Conservation (phyloP, 1,140 invertebrate genomes). For the Grapholita molesta region DNA sequence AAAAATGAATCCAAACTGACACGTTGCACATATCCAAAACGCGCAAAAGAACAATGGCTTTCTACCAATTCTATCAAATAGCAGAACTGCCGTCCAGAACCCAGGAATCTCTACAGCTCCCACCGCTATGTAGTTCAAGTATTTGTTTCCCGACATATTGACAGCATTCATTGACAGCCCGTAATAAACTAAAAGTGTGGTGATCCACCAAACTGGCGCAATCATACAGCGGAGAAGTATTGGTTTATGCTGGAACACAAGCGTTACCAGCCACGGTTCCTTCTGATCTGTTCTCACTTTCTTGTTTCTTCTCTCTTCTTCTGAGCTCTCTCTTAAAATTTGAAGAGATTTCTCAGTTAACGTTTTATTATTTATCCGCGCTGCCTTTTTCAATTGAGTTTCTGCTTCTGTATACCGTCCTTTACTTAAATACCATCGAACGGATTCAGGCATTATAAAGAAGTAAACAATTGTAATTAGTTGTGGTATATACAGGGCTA, state of each 20-base stretch:
- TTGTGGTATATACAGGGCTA: constrained; percentile 81
- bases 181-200: constrained; percentile 86
- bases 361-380: constrained; percentile 82
- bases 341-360: constrained; percentile 77
- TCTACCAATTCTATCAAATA: constrained; percentile 81
- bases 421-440: constrained; percentile 86
- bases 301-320: constrained; percentile 22
- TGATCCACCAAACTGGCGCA: constrained; percentile 84
- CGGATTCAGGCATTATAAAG: constrained; percentile 81
- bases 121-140: constrained; percentile 83
- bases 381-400: constrained; percentile 78
- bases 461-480: constrained; percentile 81
- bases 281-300: constrained; percentile 26
- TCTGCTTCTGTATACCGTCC: constrained; percentile 81
- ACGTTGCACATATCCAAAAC: constrained; percentile 79
- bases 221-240: constrained; percentile 80
- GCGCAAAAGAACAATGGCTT: constrained; percentile 77
- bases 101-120: constrained; percentile 84
- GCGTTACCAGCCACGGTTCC: constrained; percentile 51
- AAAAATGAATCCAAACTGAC: constrained; percentile 56
- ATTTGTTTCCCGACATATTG: constrained; percentile 83
- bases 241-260: constrained; percentile 76
- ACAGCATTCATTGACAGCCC: constrained; percentile 89
- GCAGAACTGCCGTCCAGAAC: constrained; percentile 80
- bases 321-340: constrained; percentile 33